These are phyloP conservation scores for Xiphophorus birchmanni DNA, from an alignment of 2,797 vertebrate species.

Conservation along the genomic window DNA sequence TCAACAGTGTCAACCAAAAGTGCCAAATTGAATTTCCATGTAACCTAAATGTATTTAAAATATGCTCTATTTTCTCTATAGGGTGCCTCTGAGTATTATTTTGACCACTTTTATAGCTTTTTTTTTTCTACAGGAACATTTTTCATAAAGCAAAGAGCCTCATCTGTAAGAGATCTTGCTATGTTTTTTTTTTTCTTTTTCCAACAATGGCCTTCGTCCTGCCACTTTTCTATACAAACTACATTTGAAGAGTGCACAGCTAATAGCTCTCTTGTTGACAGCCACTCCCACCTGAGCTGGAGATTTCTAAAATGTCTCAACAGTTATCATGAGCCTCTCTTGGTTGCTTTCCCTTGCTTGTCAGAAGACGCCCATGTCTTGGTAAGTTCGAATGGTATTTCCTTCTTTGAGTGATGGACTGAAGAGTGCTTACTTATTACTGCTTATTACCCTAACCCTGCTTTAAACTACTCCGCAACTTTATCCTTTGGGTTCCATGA, in stretches of 20 bases:
- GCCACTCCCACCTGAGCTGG: background rate
- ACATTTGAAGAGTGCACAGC: background rate
- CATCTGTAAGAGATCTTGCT: background rate
- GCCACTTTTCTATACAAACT: background rate
- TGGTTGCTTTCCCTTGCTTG: background rate
- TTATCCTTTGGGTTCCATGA: background rate
- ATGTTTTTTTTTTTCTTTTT: too few species aligned
- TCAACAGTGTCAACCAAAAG: background rate
- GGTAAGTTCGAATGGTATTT: background rate
- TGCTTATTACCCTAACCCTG: background rate
- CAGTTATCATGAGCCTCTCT: background rate
- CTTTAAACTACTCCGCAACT: background rate
- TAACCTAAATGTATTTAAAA: background rate
- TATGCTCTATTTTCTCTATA: background rate
- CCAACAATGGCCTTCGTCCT: background rate
- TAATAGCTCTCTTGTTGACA: background rate
- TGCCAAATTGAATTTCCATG: background rate
- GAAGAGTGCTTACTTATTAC: background rate
- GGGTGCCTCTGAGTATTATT: background rate
- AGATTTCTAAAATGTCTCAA: background rate
- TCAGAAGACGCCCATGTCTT: background rate
- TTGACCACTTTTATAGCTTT: background rate
- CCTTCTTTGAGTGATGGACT: background rate
- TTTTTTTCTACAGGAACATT: background rate
- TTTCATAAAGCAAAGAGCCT: background rate